These are phyloP conservation scores for Torymus aiolomorphi DNA, from an alignment of 2,888 invertebrate species.

Conservation along the genomic window DNA sequence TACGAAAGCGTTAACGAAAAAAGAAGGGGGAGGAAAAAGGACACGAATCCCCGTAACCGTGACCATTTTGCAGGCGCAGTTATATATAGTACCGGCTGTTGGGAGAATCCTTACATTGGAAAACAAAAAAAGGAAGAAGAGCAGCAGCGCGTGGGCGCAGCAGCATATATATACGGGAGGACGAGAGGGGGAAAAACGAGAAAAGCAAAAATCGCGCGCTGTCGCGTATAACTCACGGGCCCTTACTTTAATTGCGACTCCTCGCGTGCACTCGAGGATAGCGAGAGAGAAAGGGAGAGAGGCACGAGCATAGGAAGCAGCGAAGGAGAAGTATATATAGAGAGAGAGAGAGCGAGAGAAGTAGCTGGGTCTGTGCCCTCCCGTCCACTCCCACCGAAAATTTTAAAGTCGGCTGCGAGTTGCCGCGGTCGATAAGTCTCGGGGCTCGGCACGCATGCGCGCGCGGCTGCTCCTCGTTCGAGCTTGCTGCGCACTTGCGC, in stretches of 20 bases:
- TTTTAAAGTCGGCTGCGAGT: slow-evolving; percentile 40
- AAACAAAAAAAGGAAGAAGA: too few species aligned
- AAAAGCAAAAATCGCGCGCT: background rate
- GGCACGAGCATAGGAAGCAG: background rate
- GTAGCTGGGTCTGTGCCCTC: background rate
- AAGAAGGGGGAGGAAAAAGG: too few species aligned
- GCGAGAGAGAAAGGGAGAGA: background rate
- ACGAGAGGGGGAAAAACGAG: background rate
- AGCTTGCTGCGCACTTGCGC: background rate
- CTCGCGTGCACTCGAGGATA: background rate
- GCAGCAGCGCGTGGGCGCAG: too few species aligned
- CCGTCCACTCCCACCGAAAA: slow-evolving; percentile 18
- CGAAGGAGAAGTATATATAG: background rate
- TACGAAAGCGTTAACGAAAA: too few species aligned
- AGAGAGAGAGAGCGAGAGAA: background rate
- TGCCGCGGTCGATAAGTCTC: slow-evolving; percentile 61
- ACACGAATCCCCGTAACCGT: too few species aligned
- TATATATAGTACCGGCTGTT: too few species aligned
- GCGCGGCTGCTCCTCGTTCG: background rate
- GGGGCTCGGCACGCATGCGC: slow-evolving; percentile 53
- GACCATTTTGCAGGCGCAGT: too few species aligned
- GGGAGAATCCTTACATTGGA: too few species aligned
- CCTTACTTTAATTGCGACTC: slow-evolving; percentile 32
- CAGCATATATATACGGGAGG: too few species aligned
- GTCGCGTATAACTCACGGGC: slow-evolving; percentile 5